Evolutionary conservation across 2,888 invertebrate species (phyloP), one percentile per base, ranked within the genome.

Genomic region (Cyaniris semiargus): DNA sequence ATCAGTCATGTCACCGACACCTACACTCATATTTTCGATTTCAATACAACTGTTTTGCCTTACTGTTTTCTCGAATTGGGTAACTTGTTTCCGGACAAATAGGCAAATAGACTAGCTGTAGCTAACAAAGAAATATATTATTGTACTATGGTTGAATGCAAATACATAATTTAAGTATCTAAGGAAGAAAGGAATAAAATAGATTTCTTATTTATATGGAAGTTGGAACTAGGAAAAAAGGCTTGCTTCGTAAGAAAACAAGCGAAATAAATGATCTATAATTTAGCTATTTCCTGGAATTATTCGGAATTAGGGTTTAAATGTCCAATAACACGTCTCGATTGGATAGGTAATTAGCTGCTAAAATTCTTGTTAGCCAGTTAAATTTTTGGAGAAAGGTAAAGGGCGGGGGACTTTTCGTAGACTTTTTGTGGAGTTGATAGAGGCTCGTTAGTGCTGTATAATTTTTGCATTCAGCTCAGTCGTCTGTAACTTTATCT

Each of bases 1-100:
- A 90, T 85, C 89, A 83, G 83, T 84, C 81, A 77, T 80, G 78
- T 83, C 82, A 83, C 83, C 84, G 86, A 87, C 87, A 87, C 84
- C 84, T 83, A 84, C 78, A 77, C 78, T 78, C 76, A 75, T 78
- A 74, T 78, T 78, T 80, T 79, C 79, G 76, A 78, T 80, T 80
- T 80, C 79, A 72, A 76, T 79, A 58, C 18, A 74, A 66, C 66
- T 66, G 66, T 66, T 66, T 66, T 66, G 60, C 23, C 21, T 60
- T 23, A 60, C 60, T 60, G 66, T 66, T 27, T 66, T 66, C 66
- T 27, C 23, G 15, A 66, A 66, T 66, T 31, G 66, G 66, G 66
- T 31, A 66, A 66, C 27, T 23, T 1, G 66, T 15, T 27, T 66
- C 66, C 66, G 31, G 27, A 66, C 27, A 66, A 27, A 66, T 31